Conservation (phyloP, 1,140 invertebrate genomes). For the Ceratina japonica region DNA sequence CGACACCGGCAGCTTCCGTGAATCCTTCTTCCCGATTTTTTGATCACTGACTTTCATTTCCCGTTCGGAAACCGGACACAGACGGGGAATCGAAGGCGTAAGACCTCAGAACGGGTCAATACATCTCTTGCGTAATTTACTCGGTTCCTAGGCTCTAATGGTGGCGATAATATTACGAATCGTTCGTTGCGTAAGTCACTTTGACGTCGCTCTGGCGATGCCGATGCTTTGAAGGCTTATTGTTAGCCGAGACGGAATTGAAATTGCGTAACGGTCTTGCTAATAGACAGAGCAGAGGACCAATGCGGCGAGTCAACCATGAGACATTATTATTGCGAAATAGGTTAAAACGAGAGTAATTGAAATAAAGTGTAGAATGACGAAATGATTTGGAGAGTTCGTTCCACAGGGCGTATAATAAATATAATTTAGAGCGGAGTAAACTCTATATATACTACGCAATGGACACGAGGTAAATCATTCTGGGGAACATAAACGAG, state of each 20-base stretch:
- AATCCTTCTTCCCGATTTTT: neutral
- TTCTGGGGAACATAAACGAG: neutral
- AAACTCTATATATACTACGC: neutral
- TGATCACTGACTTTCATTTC: slow-evolving; percentile 3
- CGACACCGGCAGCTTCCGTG: too few species aligned
- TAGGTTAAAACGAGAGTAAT: too few species aligned
- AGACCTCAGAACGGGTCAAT: neutral
- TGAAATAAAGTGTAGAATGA: too few species aligned
- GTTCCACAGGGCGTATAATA: too few species aligned
- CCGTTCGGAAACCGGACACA: neutral
- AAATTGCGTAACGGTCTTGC: neutral
- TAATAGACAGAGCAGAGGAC: neutral
- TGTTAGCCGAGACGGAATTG: neutral
- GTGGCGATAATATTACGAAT: neutral
- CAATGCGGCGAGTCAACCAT: too few species aligned
- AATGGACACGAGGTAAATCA: neutral
- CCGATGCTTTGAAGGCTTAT: neutral
- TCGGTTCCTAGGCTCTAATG: neutral
- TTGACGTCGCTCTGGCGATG: neutral
- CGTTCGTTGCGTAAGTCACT: neutral
- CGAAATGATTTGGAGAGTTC: too few species aligned
- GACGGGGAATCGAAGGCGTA: slow-evolving; percentile 4
- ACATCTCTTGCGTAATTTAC: neutral
- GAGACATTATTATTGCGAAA: too few species aligned
- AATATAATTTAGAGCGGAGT: neutral